Conservation (phyloP, 2,797 vertebrate genomes). For the Pseudopleuronectes americanus region DNA sequence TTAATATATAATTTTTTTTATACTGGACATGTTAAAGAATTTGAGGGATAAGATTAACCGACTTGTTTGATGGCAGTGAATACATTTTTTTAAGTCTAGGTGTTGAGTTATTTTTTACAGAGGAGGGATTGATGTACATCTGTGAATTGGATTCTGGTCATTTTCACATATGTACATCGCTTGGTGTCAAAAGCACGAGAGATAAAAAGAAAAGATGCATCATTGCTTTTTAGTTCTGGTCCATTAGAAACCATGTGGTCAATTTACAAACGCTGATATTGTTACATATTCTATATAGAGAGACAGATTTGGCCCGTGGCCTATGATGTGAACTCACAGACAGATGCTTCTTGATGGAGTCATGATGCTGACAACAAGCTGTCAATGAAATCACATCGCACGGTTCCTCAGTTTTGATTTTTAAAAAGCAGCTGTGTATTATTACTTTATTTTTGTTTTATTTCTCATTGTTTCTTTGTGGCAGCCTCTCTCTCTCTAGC, state of each 20-base stretch:
- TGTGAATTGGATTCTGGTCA: not conserved
- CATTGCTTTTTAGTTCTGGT: too few relatives aligned
- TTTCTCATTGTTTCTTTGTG: not conserved
- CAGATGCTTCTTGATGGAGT: constrained; percentile 50
- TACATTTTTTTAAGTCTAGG: not conserved
- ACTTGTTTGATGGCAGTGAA: not conserved
- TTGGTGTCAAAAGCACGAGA: not conserved
- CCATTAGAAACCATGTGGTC: not conserved
- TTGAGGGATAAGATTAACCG: too few relatives aligned
- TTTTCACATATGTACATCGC: not conserved
- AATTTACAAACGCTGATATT: not conserved
- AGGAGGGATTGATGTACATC: not conserved
- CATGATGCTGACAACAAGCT: constrained; percentile 43
- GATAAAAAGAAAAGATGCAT: not conserved
- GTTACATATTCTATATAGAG: too few relatives aligned
- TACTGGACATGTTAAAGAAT: not conserved
- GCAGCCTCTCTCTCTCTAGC: constrained; percentile 23
- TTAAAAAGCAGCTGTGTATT: constrained; percentile 9
- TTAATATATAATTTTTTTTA: not conserved
- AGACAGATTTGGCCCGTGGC: not conserved
- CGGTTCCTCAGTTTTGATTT: constrained; percentile 14
- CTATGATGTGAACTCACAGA: constrained; percentile 33
- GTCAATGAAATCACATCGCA: constrained; percentile 54
- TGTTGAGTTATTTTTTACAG: not conserved
- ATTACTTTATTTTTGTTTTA: too few relatives aligned